Conservation (phyloP, 2,797 vertebrate genomes). For the Moxostoma hubbsi region DNA sequence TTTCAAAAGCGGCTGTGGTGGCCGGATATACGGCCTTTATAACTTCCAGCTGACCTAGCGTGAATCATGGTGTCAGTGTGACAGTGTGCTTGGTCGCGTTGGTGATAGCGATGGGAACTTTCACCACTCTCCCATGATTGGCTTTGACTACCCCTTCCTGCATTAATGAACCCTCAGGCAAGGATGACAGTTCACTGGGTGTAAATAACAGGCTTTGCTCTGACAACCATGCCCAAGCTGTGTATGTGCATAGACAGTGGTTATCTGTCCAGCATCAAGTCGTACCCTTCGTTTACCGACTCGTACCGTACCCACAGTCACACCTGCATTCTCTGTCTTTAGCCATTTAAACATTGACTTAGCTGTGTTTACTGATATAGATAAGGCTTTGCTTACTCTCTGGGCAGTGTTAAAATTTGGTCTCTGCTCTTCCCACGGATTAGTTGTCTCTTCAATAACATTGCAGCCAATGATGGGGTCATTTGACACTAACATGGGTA, state of each 20-base stretch:
- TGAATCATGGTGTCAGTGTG: neutral
- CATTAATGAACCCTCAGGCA: slow-evolving; percentile 17
- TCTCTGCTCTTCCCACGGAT: neutral
- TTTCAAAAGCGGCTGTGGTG: neutral
- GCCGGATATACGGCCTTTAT: slow-evolving; percentile 28
- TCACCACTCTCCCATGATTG: neutral
- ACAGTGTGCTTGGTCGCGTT: slow-evolving; percentile 38
- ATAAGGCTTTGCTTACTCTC: slow-evolving; percentile 26
- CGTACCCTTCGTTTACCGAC: slow-evolving; percentile 20
- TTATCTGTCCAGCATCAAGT: slow-evolving; percentile 21
- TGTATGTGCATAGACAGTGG: slow-evolving; percentile 7
- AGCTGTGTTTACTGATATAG: neutral
- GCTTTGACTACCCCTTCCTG: slow-evolving; percentile 25
- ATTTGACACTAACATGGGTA: neutral
- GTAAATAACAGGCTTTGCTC: slow-evolving; percentile 42
- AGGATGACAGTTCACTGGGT: neutral
- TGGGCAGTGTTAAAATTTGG: neutral
- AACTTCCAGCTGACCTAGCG: slow-evolving; percentile 36
- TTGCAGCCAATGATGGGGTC: slow-evolving; percentile 34
- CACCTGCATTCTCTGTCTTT: neutral
- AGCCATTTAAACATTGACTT: slow-evolving; percentile 24
- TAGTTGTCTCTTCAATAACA: slow-evolving; percentile 22
- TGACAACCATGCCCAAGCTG: neutral
- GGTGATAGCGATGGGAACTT: neutral
- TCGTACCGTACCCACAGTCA: slow-evolving; percentile 3